These are phyloP conservation scores for Pseudotriccus pelzelni DNA, from an alignment of 2,797 vertebrate species.

Conservation along the genomic window DNA sequence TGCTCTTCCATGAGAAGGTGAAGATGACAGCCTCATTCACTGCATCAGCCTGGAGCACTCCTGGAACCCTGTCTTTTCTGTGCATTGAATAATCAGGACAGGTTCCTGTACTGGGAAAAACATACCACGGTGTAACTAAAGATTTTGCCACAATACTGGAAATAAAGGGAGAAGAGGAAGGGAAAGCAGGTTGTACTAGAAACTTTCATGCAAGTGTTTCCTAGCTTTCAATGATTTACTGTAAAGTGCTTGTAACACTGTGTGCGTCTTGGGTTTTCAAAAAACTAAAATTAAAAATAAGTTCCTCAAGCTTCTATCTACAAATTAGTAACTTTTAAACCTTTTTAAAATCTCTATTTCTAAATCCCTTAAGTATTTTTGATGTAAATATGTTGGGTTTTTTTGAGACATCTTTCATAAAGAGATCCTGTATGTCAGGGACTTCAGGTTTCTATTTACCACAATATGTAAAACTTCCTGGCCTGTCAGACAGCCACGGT, in stretches of 20 bases:
- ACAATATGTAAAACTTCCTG: not conserved
- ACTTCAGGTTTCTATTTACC: not conserved
- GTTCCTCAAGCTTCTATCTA: not conserved
- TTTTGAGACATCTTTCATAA: not conserved
- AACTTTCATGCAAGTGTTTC: not conserved
- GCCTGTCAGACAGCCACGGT: not conserved
- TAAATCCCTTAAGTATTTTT: not conserved
- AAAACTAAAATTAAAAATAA: not conserved
- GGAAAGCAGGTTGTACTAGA: not conserved
- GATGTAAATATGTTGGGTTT: not conserved
- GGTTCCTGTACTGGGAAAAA: not conserved
- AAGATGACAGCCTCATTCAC: not conserved
- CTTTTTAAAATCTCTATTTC: not conserved
- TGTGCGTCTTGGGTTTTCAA: not conserved
- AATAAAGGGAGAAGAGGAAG: not conserved
- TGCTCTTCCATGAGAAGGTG: not conserved
- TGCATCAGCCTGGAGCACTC: not conserved
- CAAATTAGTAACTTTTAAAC: not conserved
- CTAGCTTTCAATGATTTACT: not conserved
- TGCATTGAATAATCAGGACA: not conserved
- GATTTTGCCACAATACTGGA: not conserved
- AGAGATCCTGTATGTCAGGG: not conserved
- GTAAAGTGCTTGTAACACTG: not conserved
- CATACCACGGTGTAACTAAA: not conserved
- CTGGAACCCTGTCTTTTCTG: not conserved